Evolutionary conservation across 2,797 vertebrate genomes (phyloP).

Genomic region (Pagetopsis macropterus): DNA sequence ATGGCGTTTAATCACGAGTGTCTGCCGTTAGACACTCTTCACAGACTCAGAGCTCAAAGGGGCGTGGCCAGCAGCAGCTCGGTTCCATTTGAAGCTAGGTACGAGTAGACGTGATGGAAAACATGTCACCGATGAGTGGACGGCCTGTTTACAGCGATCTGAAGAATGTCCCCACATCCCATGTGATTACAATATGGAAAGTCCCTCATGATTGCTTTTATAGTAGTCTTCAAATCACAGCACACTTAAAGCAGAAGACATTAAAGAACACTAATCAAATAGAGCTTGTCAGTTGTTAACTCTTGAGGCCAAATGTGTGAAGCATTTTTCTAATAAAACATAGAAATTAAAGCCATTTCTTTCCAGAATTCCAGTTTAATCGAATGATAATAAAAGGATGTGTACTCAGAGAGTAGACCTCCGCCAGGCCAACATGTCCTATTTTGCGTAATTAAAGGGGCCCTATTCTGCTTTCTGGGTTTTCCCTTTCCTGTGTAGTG

Average conservation of each 20-base stretch:
- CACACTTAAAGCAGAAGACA: background rate
- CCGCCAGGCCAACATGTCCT: no score
- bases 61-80: no score
- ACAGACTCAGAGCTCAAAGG: no score
- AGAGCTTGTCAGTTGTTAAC: background rate
- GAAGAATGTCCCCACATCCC: constrained; percentile 40
- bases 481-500: no score
- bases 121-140: constrained; percentile 8
- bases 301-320: background rate
- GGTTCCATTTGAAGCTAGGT: no score
- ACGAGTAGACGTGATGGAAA: background rate
- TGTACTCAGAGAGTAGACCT: no score
- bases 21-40: no score
- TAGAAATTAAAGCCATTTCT: background rate
- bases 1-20: no score
- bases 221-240: constrained; percentile 38
- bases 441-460: no score
- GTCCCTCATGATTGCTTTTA: constrained; percentile 60
- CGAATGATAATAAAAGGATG: no score
- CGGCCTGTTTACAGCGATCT: constrained; percentile 37
- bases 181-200: constrained; percentile 69
- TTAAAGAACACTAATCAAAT: constrained; percentile 13
- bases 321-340: background rate
- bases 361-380: background rate
- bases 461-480: no score